Evolutionary conservation across 1,140 invertebrate species (phyloP).

Genomic region (Stegodyphus dumicola): DNA sequence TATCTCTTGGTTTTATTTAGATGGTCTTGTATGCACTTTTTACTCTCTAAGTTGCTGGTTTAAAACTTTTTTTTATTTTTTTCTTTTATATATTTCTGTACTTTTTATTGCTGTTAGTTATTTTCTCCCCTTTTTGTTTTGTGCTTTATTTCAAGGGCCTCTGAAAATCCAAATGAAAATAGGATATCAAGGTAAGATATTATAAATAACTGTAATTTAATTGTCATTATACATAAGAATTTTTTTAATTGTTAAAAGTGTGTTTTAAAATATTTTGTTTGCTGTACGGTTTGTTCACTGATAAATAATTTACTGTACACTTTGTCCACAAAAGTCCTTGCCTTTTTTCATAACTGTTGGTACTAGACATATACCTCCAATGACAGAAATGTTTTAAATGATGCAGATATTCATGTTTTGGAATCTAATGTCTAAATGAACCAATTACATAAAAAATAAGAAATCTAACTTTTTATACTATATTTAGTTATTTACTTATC

Average conservation of each 20-base stretch:
- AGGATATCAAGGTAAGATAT: conserved; percentile 58
- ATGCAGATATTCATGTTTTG: too few relatives aligned
- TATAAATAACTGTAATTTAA: conserved; percentile 14
- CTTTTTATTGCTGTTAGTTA: conserved; percentile 58
- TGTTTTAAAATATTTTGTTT: too few relatives aligned
- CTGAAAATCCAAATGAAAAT: conserved; percentile 56
- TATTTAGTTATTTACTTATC: too few relatives aligned
- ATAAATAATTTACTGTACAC: background rate
- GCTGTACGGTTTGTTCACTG: too few relatives aligned
- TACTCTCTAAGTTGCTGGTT: conserved; percentile 49
- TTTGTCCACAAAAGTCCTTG: too few relatives aligned
- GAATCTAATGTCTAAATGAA: too few relatives aligned
- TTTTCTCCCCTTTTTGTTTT: conserved; percentile 59
- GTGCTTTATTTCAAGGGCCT: conserved; percentile 60
- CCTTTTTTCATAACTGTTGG: too few relatives aligned
- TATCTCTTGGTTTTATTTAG: conserved; percentile 20
- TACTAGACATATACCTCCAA: too few relatives aligned
- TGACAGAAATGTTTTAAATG: too few relatives aligned
- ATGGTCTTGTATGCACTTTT: conserved; percentile 13
- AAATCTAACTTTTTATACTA: too few relatives aligned
- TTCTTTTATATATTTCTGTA: conserved; percentile 53
- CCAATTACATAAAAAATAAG: too few relatives aligned
- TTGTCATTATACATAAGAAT: background rate
- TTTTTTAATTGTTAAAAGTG: too few relatives aligned
- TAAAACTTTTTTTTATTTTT: conserved; percentile 37